A percentile compares a stretch with the other conserved stretches of the same genome.
Conservation (phyloP, 2,888 invertebrate genomes). For the Sinohyriopsis cumingii region DNA sequence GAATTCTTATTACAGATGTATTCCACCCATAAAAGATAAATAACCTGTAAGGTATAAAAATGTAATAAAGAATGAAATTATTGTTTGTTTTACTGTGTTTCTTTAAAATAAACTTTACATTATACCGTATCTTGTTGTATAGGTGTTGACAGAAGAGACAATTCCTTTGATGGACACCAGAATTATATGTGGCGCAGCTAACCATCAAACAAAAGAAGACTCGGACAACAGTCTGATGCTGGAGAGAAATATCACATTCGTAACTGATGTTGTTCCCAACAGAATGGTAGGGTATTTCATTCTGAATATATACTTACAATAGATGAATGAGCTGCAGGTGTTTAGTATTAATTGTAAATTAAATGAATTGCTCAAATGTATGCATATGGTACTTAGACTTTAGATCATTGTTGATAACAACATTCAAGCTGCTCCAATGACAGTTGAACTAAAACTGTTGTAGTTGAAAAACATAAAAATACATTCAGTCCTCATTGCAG, state of each 20-base stretch:
- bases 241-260: slow-evolving; percentile 49
- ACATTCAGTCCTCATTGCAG: no score
- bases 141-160: slow-evolving; percentile 51
- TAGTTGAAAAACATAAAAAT: no score
- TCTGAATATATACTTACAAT: not conserved
- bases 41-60: not conserved
- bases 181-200: slow-evolving; percentile 61
- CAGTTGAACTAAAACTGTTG: no score
- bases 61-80: not conserved
- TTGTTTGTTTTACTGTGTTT: not conserved
- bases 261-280: slow-evolving; percentile 56
- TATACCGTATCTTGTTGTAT: slow-evolving; percentile 4
- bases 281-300: slow-evolving; percentile 48
- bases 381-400: no score
- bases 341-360: no score
- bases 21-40: not conserved
- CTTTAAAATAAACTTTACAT: not conserved
- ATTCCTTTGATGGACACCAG: slow-evolving; percentile 52
- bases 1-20: not conserved
- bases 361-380: no score
- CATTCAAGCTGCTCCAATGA: no score
- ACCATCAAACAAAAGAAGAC: slow-evolving; percentile 39
- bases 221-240: slow-evolving; percentile 35
- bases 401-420: no score
- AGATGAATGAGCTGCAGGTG: no score